Evolutionary conservation across 2,888 invertebrate species (phyloP).

Genomic region (Limulus polyphemus): DNA sequence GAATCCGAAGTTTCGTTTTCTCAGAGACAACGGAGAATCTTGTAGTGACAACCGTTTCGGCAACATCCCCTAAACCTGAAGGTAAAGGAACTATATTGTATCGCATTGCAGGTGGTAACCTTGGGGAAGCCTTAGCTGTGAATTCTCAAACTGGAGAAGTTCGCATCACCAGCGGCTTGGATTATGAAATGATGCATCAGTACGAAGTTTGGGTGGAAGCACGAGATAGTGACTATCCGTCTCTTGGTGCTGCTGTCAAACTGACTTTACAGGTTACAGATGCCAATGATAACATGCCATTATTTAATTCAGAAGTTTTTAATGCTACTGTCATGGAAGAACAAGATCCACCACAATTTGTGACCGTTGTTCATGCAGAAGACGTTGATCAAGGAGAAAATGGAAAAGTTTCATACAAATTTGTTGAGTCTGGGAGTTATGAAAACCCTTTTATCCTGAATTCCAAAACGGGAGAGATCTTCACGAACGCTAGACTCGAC

Average conservation of each 20-base stretch:
- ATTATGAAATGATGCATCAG: constrained; percentile 66
- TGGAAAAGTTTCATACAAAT: constrained; percentile 63
- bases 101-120: constrained; percentile 84
- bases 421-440: constrained; percentile 34
- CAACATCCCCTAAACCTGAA: constrained; percentile 64
- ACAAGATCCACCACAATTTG: constrained; percentile 53
- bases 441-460: constrained; percentile 68
- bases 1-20: constrained; percentile 44
- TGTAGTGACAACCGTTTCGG: constrained; percentile 60
- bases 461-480: constrained; percentile 66
- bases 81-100: constrained; percentile 46
- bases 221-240: constrained; percentile 66
- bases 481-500: constrained; percentile 65
- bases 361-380: constrained; percentile 61
- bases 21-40: constrained; percentile 36
- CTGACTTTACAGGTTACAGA: constrained; percentile 81
- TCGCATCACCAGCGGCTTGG: constrained; percentile 63
- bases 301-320: constrained; percentile 65
- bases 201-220: constrained; percentile 91
- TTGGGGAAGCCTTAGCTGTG: constrained; percentile 69
- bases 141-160: constrained; percentile 67
- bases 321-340: constrained; percentile 76
- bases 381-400: constrained; percentile 81
- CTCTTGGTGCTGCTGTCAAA: constrained; percentile 62
- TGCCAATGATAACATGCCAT: constrained; percentile 80